Evolutionary conservation across 1,140 invertebrate species (phyloP), one percentile per base, ranked within the genome.

Genomic region (Diabrotica virgifera): DNA sequence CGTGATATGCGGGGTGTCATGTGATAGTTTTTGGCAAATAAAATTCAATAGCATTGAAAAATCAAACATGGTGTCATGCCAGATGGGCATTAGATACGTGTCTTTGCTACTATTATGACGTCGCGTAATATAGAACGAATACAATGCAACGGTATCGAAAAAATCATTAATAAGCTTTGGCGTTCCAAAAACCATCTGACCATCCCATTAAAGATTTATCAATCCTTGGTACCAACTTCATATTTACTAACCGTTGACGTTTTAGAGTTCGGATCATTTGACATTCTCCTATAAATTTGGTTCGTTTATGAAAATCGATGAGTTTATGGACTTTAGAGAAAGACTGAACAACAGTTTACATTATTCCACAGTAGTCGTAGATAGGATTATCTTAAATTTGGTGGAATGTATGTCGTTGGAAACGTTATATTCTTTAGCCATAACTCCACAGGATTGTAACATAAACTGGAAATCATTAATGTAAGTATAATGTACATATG

Each of bases 281-380:
- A 93, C 94, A 24, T 89, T 92, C 74, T 92, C 92, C 4, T 97
- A 97, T 79, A 96, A 96, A 76, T 97, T 89, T 80, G 95, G 95
- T 10, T 95, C 94, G 50, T 97, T 97, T 81, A 86, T 90, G 59
- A 96, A 96, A 84, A 88, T 97, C 70, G 86, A 91, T 70, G 94
- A 97, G 79, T 93, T 97, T 79, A 87, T 94, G 63, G 88, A 92
- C 72, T 92, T 96, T 74, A 85, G 89, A 70, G 87, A 92, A 74
- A 83, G 89, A 62, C 78, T 97, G 40, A 88, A 91, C 65, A 88
- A 90, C 73, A 96, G 95, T 63, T 81, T 94, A 55, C 92, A 96
- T 80, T 90, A 90, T 78, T 86, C 88, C 7, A 82, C 85, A 65
- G 86, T 89, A 12, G 89, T 86, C 2, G 84, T 91, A 13, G 94